Evolutionary conservation across 1,140 invertebrate species (phyloP).

Genomic region (Pectinophora gossypiella): DNA sequence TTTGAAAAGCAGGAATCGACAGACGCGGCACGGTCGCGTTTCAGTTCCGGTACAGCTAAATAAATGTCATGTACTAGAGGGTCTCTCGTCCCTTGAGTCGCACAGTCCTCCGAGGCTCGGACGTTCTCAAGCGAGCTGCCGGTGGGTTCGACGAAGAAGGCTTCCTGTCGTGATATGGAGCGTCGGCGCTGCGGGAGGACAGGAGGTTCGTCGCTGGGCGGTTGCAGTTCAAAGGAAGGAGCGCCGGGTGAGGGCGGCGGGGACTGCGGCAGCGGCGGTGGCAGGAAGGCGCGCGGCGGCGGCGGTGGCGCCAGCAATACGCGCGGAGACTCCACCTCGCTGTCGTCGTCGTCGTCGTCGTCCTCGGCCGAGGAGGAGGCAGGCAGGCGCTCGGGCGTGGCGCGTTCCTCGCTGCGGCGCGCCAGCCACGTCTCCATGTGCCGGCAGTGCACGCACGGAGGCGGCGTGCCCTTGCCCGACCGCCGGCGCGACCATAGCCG

Average conservation of each 20-base stretch:
- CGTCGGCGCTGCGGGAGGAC: constrained; percentile 72
- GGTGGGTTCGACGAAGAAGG: constrained; percentile 83
- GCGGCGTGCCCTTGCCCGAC: constrained; percentile 78
- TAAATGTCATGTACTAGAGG: constrained; percentile 83
- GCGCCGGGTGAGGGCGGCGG: constrained; percentile 74
- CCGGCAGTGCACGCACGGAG: constrained; percentile 80
- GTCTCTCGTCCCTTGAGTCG: constrained; percentile 73
- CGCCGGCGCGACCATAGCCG: constrained; percentile 78
- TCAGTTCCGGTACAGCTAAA: constrained; percentile 86
- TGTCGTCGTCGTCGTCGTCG: constrained; percentile 75
- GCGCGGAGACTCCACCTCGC: constrained; percentile 60
- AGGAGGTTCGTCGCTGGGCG: constrained; percentile 66
- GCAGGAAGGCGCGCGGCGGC: constrained; percentile 53
- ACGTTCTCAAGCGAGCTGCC: constrained; percentile 81
- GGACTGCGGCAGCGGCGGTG: constrained; percentile 62
- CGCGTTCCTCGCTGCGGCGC: constrained; percentile 71
- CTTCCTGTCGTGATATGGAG: constrained; percentile 86
- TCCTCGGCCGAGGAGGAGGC: constrained; percentile 74
- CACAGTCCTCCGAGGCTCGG: constrained; percentile 74
- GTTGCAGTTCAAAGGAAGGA: constrained; percentile 74
- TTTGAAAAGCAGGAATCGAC: constrained; percentile 89
- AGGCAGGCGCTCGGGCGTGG: constrained; percentile 62
- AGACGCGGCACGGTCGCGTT: constrained; percentile 87
- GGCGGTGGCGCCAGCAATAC: constrained; percentile 84
- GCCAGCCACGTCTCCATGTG: constrained; percentile 79